phyloP scores from a whole-genome alignment of 2,113 vertebrate genomes.

The Amphiprion percula region DNA sequence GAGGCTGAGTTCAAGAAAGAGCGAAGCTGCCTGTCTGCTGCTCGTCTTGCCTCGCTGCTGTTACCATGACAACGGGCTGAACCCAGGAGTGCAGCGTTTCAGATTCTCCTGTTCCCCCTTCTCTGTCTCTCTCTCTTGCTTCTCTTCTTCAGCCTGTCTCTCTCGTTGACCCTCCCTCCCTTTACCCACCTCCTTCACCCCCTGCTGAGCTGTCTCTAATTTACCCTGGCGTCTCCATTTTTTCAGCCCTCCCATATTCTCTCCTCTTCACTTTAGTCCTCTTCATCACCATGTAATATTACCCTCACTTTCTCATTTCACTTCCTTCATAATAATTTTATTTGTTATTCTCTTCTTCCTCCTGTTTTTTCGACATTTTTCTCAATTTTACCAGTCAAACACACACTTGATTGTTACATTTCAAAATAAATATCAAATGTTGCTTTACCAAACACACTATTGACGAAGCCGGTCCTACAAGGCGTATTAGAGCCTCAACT shows the following conservation, averaged over 20 bases:
- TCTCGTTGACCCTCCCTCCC: conserved; percentile 22
- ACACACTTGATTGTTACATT: neutral
- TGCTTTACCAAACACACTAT: neutral
- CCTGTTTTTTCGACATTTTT: neutral
- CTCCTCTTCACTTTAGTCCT: neutral
- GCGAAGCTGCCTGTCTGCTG: conserved; percentile 46
- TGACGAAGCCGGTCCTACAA: neutral
- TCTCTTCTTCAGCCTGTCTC: conserved; percentile 25
- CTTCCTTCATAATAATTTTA: neutral
- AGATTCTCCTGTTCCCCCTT: conserved; percentile 56
- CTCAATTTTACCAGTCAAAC: neutral
- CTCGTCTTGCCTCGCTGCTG: conserved; percentile 76
- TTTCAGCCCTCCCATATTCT: neutral
- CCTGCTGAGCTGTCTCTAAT: neutral
- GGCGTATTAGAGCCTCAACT: too few relatives aligned
- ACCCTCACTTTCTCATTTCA: neutral
- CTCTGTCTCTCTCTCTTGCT: conserved; percentile 8
- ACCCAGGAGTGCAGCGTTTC: conserved; percentile 52
- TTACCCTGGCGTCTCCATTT: neutral
- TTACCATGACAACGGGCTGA: conserved; percentile 82
- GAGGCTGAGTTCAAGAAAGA: conserved; percentile 34
- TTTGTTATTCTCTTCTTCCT: neutral
- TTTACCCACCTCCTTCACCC: neutral
- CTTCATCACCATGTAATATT: neutral
- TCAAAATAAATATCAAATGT: neutral